These are phyloP conservation scores for Strongylocentrotus purpuratus DNA, from an alignment of 35 echinoderm and acorn worm species.

Conservation along the genomic window DNA sequence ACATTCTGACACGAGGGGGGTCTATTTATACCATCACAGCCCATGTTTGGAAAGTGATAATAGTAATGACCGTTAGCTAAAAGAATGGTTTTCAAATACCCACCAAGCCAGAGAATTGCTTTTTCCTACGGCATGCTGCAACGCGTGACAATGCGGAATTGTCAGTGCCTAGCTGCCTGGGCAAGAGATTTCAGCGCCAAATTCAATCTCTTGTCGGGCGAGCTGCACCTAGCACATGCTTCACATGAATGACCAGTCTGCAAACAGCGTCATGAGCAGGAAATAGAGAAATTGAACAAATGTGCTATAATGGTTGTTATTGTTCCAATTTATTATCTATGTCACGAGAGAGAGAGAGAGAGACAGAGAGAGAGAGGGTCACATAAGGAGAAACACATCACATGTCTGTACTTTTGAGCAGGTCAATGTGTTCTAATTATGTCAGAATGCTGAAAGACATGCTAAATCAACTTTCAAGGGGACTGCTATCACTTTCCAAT, in stretches of 20 bases:
- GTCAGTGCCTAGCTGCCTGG: background rate
- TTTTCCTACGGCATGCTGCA: background rate
- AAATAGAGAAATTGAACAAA: background rate
- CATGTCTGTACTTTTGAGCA: background rate
- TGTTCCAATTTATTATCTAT: background rate
- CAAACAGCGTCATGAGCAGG: background rate
- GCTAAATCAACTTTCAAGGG: conserved; percentile 7
- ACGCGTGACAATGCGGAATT: background rate
- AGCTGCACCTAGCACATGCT: background rate
- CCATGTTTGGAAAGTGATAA: background rate
- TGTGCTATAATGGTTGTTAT: background rate
- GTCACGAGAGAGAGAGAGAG: background rate
- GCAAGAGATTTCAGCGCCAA: background rate
- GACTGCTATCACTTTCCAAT: conserved; percentile 2
- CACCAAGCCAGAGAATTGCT: background rate
- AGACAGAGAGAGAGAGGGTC: background rate
- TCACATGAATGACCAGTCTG: background rate
- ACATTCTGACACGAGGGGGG: background rate
- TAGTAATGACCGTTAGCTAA: background rate
- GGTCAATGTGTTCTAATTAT: conserved; percentile 12
- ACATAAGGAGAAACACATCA: background rate
- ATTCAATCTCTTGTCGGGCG: background rate
- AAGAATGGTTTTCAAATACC: background rate
- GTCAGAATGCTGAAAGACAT: conserved; percentile 10
- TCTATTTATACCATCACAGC: background rate